phyloP scores from a whole-genome alignment of 2,888 invertebrate genomes.

The Rhaphigaster nebulosa region DNA sequence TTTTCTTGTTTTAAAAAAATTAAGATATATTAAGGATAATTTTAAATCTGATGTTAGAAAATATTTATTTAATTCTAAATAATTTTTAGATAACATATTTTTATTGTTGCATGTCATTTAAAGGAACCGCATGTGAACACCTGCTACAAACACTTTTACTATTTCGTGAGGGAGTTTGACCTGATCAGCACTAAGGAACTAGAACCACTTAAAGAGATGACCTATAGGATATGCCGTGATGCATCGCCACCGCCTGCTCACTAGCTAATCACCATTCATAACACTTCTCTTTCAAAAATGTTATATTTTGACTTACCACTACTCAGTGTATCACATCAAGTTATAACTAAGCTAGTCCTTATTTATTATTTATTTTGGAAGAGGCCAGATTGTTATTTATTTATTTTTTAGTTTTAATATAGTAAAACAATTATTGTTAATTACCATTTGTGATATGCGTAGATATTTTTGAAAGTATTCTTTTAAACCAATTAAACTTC shows the following conservation, averaged over 20 bases:
- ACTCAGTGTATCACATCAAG: background rate
- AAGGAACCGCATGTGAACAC: slow-evolving; percentile 94
- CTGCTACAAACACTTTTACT: slow-evolving; percentile 95
- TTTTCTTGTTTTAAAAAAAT: too few relatives aligned
- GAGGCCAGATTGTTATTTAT: slow-evolving; percentile 33
- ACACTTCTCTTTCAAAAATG: background rate
- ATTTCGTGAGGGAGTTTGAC: slow-evolving; percentile 89
- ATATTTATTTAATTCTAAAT: too few relatives aligned
- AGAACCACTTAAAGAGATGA: slow-evolving; percentile 86
- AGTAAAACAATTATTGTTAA: background rate
- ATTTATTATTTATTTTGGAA: slow-evolving; percentile 29
- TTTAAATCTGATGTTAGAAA: too few relatives aligned
- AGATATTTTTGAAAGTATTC: background rate
- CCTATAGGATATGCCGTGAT: slow-evolving; percentile 75
- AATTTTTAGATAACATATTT: background rate
- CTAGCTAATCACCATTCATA: background rate
- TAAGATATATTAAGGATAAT: too few relatives aligned
- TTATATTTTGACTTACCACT: background rate
- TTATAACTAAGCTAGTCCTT: slow-evolving; percentile 38
- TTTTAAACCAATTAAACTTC: background rate
- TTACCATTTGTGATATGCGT: slow-evolving; percentile 24
- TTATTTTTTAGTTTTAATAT: slow-evolving; percentile 14
- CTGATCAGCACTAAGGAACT: slow-evolving; percentile 86
- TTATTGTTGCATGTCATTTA: background rate
- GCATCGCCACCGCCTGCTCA: slow-evolving; percentile 62